phyloP scores from a whole-genome alignment of 2,888 invertebrate species.

The Ochropacha duplaris region DNA sequence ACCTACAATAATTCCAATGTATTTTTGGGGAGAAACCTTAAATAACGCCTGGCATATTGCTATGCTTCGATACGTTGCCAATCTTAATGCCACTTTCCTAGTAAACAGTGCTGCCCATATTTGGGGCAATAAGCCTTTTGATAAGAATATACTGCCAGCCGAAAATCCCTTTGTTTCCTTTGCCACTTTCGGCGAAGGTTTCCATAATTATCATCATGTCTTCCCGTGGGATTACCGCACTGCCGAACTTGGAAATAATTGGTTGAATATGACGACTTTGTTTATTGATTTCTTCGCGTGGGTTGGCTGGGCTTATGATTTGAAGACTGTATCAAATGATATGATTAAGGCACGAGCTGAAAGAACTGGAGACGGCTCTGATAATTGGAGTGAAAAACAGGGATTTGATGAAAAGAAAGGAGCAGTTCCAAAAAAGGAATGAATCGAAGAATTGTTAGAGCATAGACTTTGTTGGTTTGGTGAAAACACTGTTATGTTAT shows the following conservation, averaged over 20 bases:
- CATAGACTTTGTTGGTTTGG: neutral
- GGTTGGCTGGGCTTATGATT: slow-evolving; percentile 57
- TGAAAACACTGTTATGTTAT: no score
- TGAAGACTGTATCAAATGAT: slow-evolving; percentile 41
- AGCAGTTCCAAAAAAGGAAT: slow-evolving; percentile 8
- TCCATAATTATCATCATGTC: slow-evolving; percentile 56
- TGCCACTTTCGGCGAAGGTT: slow-evolving; percentile 50
- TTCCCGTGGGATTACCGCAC: slow-evolving; percentile 61
- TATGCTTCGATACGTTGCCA: slow-evolving; percentile 79
- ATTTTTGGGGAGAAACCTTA: slow-evolving; percentile 83
- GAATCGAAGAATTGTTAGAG: neutral
- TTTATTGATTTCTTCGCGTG: slow-evolving; percentile 55
- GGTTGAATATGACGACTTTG: slow-evolving; percentile 43
- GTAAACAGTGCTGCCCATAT: slow-evolving; percentile 86
- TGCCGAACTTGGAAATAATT: slow-evolving; percentile 52
- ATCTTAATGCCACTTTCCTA: slow-evolving; percentile 85
- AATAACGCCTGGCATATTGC: slow-evolving; percentile 62
- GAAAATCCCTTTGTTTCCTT: slow-evolving; percentile 38
- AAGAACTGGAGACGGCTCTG: slow-evolving; percentile 50
- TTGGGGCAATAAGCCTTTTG: slow-evolving; percentile 71
- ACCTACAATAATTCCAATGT: slow-evolving; percentile 83
- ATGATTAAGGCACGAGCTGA: slow-evolving; percentile 31
- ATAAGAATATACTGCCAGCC: slow-evolving; percentile 49
- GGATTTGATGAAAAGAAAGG: no score
- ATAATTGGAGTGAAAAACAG: slow-evolving; percentile 26